Base-by-base conservation (phyloP, 2,888 invertebrate species). In the Plusia festucae region DNA sequence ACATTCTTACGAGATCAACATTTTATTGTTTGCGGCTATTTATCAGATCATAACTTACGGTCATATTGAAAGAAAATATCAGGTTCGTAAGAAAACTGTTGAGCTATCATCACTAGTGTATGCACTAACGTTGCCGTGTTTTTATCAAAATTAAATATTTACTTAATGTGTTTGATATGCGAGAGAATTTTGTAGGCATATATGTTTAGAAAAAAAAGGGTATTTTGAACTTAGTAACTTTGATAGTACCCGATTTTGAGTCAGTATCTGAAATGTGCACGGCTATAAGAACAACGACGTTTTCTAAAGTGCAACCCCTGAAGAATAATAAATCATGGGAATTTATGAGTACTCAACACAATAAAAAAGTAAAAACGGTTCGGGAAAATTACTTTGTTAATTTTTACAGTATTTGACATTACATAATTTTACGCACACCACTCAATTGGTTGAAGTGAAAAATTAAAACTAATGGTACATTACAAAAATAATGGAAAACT, bases 1-100 rank as follows among this genome's bases (percentile, higher is more conserved):
- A 65, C 57, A 65, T 51, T 58, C 51, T 68, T 63, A 57, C 54
- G 55, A 57, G 44, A 57, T 62, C 53, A 60, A 64, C 55, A 49
- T 59, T 58, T 57, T 60, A 66, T 69, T 65, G 60, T 65, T 66
- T 66, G 51, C 62, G 65, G 60, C 56, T 59, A 59, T 68, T 75
- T 53, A 53, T 66, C 60, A 46, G 30, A 57, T 51, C 34, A 56
- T 63, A 53, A 60, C 11, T 63, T 63, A 69, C 63, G 20, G 40
- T n/a, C 22, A 27, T 65, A 53, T 34, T 53, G 24, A 22, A 55
- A 44, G 24, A 22, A 55, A 44, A 40, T 57, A 49, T 58, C 34
- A 49, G n/a, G 44, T 53, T 52, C 20, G 40, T n/a, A 13, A 24
- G 22, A 64, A 40, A 18, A 44, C 24, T 20, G n/a, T n/a, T 30